Percentiles rank a stretch among this genome's conserved stretches.
Conservation (phyloP, 1,140 invertebrate species). For the Wasmannia auropunctata region DNA sequence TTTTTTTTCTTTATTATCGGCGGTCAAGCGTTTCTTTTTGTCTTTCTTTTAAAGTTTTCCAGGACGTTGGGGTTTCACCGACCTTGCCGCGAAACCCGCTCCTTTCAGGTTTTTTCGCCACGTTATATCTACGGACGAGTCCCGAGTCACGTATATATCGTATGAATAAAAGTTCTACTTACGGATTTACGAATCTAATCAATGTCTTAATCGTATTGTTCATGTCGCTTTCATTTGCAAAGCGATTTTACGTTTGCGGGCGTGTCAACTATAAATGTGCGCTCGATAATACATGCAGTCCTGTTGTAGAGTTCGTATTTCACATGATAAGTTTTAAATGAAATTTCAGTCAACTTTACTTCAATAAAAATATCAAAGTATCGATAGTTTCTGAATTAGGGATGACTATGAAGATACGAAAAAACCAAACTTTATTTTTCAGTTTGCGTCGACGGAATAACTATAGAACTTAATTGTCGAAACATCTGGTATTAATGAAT, state of each 20-base stretch:
- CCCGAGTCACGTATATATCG: constrained; percentile 35
- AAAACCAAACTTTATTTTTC: neutral
- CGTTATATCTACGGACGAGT: neutral
- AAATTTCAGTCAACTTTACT: neutral
- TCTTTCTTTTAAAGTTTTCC: constrained; percentile 36
- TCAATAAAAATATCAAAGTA: neutral
- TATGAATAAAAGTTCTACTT: neutral
- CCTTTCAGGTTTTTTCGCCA: constrained; percentile 59
- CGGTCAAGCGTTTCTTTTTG: neutral
- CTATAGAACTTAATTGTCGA: neutral
- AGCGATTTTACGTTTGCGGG: neutral
- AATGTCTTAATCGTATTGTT: neutral
- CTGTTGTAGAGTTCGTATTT: neutral
- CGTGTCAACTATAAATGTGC: constrained; percentile 5
- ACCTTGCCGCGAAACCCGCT: constrained; percentile 81
- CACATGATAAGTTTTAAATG: neutral
- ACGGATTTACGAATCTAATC: neutral
- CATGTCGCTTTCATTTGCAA: neutral
- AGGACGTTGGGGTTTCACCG: constrained; percentile 83
- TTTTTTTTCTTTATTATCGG: neutral
- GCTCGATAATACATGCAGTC: neutral
- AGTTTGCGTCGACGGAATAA: neutral
- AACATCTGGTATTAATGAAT: constrained; percentile 1
- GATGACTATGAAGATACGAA: neutral
- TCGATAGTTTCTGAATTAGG: neutral